Evolutionary conservation across 1,140 invertebrate genomes (phyloP).

Genomic region (Brachionus rubens): DNA sequence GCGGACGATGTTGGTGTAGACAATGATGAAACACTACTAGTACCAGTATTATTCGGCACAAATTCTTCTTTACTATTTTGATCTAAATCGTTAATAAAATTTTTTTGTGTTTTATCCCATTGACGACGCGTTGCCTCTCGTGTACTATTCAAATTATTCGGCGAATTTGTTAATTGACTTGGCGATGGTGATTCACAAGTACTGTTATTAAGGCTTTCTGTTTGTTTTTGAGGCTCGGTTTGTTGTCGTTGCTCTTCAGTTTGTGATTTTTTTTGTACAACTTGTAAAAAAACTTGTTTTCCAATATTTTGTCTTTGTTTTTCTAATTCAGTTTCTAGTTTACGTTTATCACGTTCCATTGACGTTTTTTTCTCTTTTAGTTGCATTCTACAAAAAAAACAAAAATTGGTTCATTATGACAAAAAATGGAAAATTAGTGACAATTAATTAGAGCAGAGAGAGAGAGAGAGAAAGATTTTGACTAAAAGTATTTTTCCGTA

Average conservation of each 20-base stretch:
- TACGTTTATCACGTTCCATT: slow-evolving; percentile 46
- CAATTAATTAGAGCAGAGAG: slow-evolving; percentile 18
- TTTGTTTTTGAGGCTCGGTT: not conserved
- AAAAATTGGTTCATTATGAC: not conserved
- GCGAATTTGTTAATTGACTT: slow-evolving; percentile 21
- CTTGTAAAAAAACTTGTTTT: slow-evolving; percentile 44
- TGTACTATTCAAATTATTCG: slow-evolving; percentile 9
- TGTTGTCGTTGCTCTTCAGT: slow-evolving; percentile 11
- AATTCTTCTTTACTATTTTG: slow-evolving; percentile 6
- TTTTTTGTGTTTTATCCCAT: slow-evolving; percentile 41
- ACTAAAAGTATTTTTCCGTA: too few species aligned
- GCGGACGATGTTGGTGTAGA: slow-evolving; percentile 28
- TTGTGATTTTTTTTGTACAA: slow-evolving; percentile 33
- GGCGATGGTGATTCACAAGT: slow-evolving; percentile 3
- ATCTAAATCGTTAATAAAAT: slow-evolving; percentile 22
- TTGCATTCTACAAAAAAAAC: slow-evolving; percentile 37
- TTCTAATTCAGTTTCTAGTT: slow-evolving; percentile 30
- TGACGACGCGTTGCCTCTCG: slow-evolving; percentile 16
- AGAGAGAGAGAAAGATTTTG: too few species aligned
- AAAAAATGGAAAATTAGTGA: slow-evolving; percentile 8
- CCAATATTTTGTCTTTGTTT: slow-evolving; percentile 44
- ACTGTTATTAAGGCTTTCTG: slow-evolving; percentile 12
- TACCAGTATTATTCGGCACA: slow-evolving; percentile 8
- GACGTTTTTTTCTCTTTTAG: slow-evolving; percentile 42
- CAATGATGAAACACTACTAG: slow-evolving; percentile 12